Conservation (phyloP, 2,888 invertebrate species). For the Cryptocephalus moraei region DNA sequence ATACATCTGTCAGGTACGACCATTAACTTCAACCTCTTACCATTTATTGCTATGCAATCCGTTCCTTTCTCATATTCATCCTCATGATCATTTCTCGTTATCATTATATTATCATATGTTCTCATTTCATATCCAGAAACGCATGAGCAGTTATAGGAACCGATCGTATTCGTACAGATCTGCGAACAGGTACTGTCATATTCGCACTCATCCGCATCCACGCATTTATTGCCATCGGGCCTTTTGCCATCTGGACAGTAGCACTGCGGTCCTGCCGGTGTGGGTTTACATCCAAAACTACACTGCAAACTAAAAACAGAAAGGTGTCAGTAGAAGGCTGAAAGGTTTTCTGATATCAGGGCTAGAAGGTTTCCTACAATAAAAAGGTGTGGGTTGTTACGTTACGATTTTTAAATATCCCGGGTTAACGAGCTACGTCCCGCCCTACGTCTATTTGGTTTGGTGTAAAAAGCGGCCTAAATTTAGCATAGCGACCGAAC, state of each 20-base stretch:
- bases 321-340: not conserved
- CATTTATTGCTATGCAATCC: slow-evolving; percentile 59
- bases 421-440: no score
- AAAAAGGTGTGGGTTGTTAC: no score
- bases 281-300: slow-evolving; percentile 57
- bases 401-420: no score
- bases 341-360: no score
- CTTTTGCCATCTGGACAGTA: slow-evolving; percentile 62
- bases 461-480: no score
- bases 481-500: no score
- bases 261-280: slow-evolving; percentile 60
- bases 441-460: no score
- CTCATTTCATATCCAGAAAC: slow-evolving; percentile 58
- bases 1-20: no score
- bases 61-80: slow-evolving; percentile 45
- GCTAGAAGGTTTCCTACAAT: no score
- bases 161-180: slow-evolving; percentile 55
- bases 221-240: slow-evolving; percentile 51
- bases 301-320: slow-evolving; percentile 23
- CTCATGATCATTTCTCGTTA: no score
- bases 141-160: slow-evolving; percentile 65
- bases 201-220: slow-evolving; percentile 70
- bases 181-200: slow-evolving; percentile 65
- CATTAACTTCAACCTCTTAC: slow-evolving; percentile 39
- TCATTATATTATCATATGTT: no score